phyloP scores from a whole-genome alignment of 1,140 invertebrate species.

The Pentalonia nigronervosa region DNA sequence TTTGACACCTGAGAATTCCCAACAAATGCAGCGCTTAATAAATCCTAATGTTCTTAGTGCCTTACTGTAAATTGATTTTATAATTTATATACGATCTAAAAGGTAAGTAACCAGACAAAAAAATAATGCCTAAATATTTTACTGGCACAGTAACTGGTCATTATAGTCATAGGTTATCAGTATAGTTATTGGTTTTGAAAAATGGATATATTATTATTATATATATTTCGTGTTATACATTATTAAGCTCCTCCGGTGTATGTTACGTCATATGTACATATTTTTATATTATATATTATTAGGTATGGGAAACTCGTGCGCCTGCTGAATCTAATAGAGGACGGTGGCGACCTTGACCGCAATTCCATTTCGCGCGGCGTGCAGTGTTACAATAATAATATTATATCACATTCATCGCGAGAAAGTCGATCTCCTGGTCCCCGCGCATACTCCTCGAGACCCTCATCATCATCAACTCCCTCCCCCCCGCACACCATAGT shows the following conservation, averaged over 20 bases:
- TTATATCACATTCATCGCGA: slow-evolving; percentile 18
- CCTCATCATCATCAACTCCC: not conserved
- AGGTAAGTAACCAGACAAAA: too few relatives aligned
- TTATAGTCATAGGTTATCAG: not conserved
- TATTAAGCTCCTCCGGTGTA: not conserved
- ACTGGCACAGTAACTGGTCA: too few relatives aligned
- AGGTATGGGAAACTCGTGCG: not conserved
- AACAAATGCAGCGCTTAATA: not conserved
- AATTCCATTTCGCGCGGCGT: not conserved
- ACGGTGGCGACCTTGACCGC: slow-evolving; percentile 17
- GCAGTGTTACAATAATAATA: not conserved
- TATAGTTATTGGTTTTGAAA: not conserved
- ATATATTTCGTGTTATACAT: not conserved
- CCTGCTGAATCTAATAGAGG: not conserved
- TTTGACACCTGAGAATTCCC: not conserved
- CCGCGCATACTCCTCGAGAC: not conserved
- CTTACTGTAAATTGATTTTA: not conserved
- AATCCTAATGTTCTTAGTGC: not conserved
- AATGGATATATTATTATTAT: not conserved
- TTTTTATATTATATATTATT: not conserved
- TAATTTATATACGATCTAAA: not conserved
- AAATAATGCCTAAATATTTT: not conserved
- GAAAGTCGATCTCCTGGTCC: slow-evolving; percentile 16
- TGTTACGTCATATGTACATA: not conserved
- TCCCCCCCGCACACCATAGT: not conserved